Conservation (phyloP, 2,888 invertebrate genomes). For the Perizoma affinitatum region DNA sequence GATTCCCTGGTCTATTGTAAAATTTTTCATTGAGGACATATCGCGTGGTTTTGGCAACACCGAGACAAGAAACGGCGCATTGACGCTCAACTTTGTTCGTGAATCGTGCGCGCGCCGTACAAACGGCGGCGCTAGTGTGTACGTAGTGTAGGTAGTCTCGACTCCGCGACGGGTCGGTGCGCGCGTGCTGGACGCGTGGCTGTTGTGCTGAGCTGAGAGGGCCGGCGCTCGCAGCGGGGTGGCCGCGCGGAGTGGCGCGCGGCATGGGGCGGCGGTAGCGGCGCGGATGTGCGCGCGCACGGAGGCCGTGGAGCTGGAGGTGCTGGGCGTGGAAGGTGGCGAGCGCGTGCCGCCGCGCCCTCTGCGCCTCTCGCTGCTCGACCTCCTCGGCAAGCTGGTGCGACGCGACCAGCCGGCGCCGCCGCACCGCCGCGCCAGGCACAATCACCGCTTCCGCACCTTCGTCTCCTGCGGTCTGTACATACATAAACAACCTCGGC, state of each 20-base stretch:
- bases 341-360: constrained; percentile 88
- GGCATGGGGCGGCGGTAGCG: constrained; percentile 88
- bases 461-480: constrained; percentile 80
- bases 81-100: constrained; percentile 43
- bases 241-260: constrained; percentile 79
- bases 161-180: constrained; percentile 63
- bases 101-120: constrained; percentile 40
- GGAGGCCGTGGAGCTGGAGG: constrained; percentile 90
- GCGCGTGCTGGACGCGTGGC: constrained; percentile 59
- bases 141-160: constrained; percentile 37
- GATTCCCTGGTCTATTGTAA: constrained; percentile 22
- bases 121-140: constrained; percentile 28
- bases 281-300: constrained; percentile 92
- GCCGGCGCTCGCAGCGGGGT: constrained; percentile 50
- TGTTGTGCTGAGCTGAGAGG: constrained; percentile 52
- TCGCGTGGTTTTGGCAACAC: constrained; percentile 52
- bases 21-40: constrained; percentile 39
- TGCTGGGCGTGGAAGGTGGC: constrained; percentile 90
- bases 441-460: constrained; percentile 84
- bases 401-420: constrained; percentile 75
- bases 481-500: constrained; percentile 10
- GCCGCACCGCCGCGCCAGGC: constrained; percentile 71
- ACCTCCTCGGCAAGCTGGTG: constrained; percentile 86
- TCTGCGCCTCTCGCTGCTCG: constrained; percentile 87
- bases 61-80: constrained; percentile 37